Evolutionary conservation across 2,113 vertebrate species (phyloP), one percentile per base, ranked within the genome.

Genomic region (Hydrolagus affinis): DNA sequence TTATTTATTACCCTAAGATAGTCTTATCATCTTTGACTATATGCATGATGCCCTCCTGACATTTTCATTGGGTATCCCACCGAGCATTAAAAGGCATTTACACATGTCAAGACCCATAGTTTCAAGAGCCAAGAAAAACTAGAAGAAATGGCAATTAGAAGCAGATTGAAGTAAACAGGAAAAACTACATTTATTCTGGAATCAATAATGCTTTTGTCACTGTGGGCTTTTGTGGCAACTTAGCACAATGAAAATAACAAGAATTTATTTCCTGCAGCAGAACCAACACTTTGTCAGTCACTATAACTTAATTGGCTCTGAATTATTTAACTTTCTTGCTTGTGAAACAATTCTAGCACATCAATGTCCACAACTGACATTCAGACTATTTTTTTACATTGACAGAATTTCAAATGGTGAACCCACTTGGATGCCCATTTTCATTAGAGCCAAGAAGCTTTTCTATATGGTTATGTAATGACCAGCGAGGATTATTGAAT

Each of bases 251-350:
- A 83, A 66, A 83, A 64, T 83, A 83, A 66, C 59, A 83, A 62
- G n/a, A 23, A 59, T 83, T 83, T 66, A 83, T 83, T 28, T 64
- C 66, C 60, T 83, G 8, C 78, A 30, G 62, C 66, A 83, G 66
- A 64, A 83, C n/a, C 21, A 83, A 83, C 25, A 83, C 78, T 66
- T 83, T 30, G 62, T 83, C 62, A 83, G 25, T 66, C 60, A 30
- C 9, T 15, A 19, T 83, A 62, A 83, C 21, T 83, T 83, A 83
- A 83, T 83, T 83, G 60, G 78, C 78, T 19, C 14, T 83, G 78
- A 83, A 83, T 66, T 66, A 83, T 83, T 83, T 30, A 83, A 83
- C 60, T 64, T 66, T 68, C 28, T 19, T 68, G 62, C 78, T 32
- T 83, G 60, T 32, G 17, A 66, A 83, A 66, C 28, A 17, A 64